Evolutionary conservation across 2,113 vertebrate species (phyloP).

Genomic region (Etheostoma spectabile): DNA sequence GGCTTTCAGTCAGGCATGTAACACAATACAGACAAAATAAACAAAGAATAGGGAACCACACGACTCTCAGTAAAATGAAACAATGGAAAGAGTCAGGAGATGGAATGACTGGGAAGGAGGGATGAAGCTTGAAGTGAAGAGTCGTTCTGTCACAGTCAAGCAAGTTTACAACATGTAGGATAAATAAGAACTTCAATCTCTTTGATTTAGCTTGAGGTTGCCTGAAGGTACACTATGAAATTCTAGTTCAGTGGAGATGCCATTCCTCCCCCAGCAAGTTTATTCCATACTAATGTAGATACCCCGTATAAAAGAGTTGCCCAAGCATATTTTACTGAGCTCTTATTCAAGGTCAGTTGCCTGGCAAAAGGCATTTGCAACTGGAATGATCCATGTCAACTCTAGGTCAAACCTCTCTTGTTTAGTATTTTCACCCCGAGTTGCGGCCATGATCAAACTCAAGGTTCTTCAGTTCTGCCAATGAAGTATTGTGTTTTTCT

Average conservation of each 20-base stretch:
- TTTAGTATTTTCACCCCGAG: slow-evolving; percentile 18
- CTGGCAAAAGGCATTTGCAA: slow-evolving; percentile 23
- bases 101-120: slow-evolving; percentile 34
- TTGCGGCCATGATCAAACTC: slow-evolving; percentile 24
- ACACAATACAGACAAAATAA: slow-evolving; percentile 64
- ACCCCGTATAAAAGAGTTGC: not conserved
- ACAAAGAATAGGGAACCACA: slow-evolving; percentile 56
- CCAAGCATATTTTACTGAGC: slow-evolving; percentile 36
- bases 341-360: slow-evolving; percentile 50
- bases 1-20: slow-evolving; percentile 67
- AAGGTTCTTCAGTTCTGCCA: not conserved
- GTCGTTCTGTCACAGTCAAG: slow-evolving; percentile 56
- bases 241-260: slow-evolving; percentile 17
- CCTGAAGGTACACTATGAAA: slow-evolving; percentile 42
- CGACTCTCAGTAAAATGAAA: slow-evolving; percentile 43
- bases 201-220: slow-evolving; percentile 45
- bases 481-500: slow-evolving; percentile 13
- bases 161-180: slow-evolving; percentile 52
- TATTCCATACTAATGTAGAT: slow-evolving; percentile 29
- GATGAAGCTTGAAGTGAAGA: slow-evolving; percentile 48
- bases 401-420: slow-evolving; percentile 26
- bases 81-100: slow-evolving; percentile 23
- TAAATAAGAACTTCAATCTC: slow-evolving; percentile 52
- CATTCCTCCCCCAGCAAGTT: slow-evolving; percentile 15
- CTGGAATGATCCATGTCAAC: slow-evolving; percentile 22